Base-by-base conservation (phyloP, 1,140 invertebrate genomes). In the Homalodisca vitripennis region DNA sequence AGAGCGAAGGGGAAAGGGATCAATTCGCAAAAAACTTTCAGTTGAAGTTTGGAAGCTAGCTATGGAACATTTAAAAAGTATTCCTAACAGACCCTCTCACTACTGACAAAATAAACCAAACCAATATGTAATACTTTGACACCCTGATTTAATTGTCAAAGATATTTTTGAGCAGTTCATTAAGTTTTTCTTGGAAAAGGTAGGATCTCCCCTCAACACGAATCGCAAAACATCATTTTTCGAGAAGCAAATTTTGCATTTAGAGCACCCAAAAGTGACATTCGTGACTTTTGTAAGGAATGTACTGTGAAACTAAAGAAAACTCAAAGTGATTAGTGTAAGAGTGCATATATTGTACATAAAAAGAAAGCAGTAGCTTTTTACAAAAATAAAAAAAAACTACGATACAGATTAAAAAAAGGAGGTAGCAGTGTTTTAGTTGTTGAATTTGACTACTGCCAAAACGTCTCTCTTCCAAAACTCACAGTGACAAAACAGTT, bases 381-480 rank as follows among this genome's bases (percentile, higher is more conserved):
- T 20, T 46, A 67, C 24, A 57, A 65, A n/a, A 0, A 51, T 10
- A 70, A 70, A 32, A 47, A 12, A n/a, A 27, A 66, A 12, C 48
- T 24, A 27, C 46, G 46, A 13, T 20, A 2, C 3, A 20, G 48
- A n/a, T 26, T 34, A 30, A 66, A 70, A 66, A 48, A 65, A 41
- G 24, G 48, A 53, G 67, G 69, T 10, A 31, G 30, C 14, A 27
- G 34, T 22, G 22, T 64, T 26, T 30, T 69, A 20, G 70, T 71
- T 2, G 17, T 71, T 2, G 70, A 71, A 30, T 71, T 71, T 64
- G 70, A 71, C 64, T 71, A 71, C 32, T 31, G 17, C 26, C 70
- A 71, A 32, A 71, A 71, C 57, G n/a, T 55, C 12, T 60, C 70
- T 14, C 47, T 71, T 6, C 70, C 70, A 6, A 69, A 69, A 34